Evolutionary conservation across 1,140 invertebrate species (phyloP), one percentile per base, ranked within the genome.

Genomic region (Mercenaria mercenaria): DNA sequence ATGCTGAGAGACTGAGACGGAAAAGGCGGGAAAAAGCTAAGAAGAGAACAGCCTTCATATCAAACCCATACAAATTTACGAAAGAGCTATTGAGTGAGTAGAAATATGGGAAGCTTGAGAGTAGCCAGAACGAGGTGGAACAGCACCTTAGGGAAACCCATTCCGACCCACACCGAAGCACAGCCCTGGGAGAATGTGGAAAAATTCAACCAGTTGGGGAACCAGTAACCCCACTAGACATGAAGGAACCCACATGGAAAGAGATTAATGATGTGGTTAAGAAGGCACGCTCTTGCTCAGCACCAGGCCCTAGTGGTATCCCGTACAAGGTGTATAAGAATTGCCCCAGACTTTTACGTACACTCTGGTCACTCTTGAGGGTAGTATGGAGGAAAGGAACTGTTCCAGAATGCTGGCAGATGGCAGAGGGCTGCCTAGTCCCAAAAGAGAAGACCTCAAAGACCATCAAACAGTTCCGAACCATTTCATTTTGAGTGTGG

Each of bases 371-470:
- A 43, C 11, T 85, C n/a, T 47, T 88, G n/a, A 26, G 43, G 41
- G 41, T 79, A 20, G 69, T 77, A 13, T 90, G 72, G 83, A 85
- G 61, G 50, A 91, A 90, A 47, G 50, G 72, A 2, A 83, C 18
- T 0, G 41, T 89, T 64, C 84, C 72, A 85, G 10, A 74, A 69
- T 52, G 43, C 32, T 91, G 88, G 90, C 47, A 89, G 43, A 74
- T 47, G 20, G 81, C 90, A 59, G 85, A 91, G 39, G 81, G 67
- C 26, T 85, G 76, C 32, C 87, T 89, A 69, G 84, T 88, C 1
- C 79, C 90, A 15, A 92, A 91, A 47, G 88, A 91, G 43, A 72
- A 84, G 72, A 84, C 90, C 50, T 88, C 85, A n/a, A 76, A 69
- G 41, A 69, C 13, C 11, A 90, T 92, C 37, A 72, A 76, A 23